Conservation (phyloP, 2,113 vertebrate species). For the Cyanoderma ruficeps region DNA sequence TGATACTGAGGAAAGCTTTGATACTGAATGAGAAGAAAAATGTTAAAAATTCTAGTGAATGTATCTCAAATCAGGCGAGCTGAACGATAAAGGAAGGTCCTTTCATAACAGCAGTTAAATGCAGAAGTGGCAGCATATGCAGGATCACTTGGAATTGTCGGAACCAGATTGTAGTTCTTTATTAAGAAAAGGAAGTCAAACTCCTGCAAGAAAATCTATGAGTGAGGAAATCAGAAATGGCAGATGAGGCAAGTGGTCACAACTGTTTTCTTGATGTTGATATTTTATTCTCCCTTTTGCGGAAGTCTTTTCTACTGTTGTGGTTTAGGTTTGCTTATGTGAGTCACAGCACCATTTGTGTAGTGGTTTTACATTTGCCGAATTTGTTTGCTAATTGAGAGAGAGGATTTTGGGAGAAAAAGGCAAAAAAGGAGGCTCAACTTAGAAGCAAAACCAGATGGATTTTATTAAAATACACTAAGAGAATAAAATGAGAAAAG, state of each 20-base stretch:
- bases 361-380: no score
- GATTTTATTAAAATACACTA: no score
- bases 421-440: no score
- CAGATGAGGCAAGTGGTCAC: neutral
- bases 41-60: neutral
- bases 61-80: neutral
- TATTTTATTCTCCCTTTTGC: neutral
- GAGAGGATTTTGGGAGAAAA: no score
- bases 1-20: neutral
- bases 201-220: neutral
- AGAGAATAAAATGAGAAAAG: no score
- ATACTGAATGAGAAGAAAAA: neutral
- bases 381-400: no score
- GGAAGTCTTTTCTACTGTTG: neutral
- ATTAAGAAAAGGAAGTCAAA: neutral
- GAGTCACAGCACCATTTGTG: no score
- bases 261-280: neutral
- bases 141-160: neutral
- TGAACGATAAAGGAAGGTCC: neutral
- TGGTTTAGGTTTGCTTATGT: no score
- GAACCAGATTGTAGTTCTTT: neutral
- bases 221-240: neutral
- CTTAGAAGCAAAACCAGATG: no score
- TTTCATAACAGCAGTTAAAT: neutral
- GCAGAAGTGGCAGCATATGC: neutral